phyloP scores from a whole-genome alignment of 1,140 invertebrate genomes.

The Saxidomus purpurata region DNA sequence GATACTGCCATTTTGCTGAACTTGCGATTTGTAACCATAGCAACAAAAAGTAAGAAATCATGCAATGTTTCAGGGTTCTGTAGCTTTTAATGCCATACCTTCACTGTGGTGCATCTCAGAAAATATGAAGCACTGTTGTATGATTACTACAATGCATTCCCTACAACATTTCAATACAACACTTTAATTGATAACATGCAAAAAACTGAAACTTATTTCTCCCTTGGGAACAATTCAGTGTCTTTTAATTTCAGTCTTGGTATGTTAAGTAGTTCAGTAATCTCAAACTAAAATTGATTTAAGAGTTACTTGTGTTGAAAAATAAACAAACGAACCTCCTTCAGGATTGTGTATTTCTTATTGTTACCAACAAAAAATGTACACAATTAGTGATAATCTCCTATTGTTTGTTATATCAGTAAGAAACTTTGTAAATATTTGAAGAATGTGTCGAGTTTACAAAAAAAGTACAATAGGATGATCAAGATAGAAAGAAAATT shows the following conservation, averaged over 20 bases:
- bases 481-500: not conserved
- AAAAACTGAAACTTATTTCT: no score
- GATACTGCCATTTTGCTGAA: no score
- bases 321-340: not conserved
- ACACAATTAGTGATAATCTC: constrained; percentile 1
- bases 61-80: no score
- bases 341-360: not conserved
- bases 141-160: no score
- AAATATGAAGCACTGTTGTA: no score
- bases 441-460: not conserved
- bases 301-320: not conserved
- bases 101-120: no score
- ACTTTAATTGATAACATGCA: no score
- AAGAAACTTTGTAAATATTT: not conserved
- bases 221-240: not conserved
- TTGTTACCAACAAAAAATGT: not conserved
- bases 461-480: not conserved
- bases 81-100: no score
- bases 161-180: no score
- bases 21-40: no score
- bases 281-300: not conserved
- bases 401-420: constrained; percentile 10
- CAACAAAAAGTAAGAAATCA: no score
- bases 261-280: constrained; percentile 1
- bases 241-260: not conserved